Percentiles rank a stretch among this genome's conserved stretches.
phyloP scores from a whole-genome alignment of 2,797 vertebrate species.

The Argyrosomus regius region DNA sequence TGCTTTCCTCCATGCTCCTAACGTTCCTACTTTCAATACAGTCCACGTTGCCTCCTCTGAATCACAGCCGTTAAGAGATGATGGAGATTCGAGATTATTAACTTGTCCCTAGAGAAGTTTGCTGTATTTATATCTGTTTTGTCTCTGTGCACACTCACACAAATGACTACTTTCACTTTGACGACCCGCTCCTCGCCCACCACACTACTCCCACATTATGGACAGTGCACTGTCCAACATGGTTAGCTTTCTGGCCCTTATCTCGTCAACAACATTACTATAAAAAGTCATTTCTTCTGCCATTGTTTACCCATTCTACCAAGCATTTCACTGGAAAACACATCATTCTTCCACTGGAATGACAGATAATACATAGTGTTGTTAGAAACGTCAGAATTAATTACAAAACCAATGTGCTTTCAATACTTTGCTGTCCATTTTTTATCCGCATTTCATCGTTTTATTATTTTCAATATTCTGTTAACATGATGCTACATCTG shows the following conservation, averaged over 20 bases:
- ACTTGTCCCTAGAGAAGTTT: no score
- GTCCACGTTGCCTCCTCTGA: not conserved
- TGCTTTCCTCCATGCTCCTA: not conserved
- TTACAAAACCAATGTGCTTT: not conserved
- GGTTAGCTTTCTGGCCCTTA: not conserved
- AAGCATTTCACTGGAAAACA: not conserved
- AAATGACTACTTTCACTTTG: not conserved
- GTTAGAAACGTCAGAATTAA: not conserved
- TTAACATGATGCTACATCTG: no score
- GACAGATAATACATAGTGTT: not conserved
- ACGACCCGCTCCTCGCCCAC: not conserved
- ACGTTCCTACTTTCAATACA: not conserved
- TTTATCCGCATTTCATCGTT: not conserved
- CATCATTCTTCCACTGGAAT: not conserved
- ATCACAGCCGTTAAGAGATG: not conserved
- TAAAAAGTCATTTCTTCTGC: conserved; percentile 4
- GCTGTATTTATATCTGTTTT: no score
- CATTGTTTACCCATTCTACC: not conserved
- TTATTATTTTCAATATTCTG: not conserved
- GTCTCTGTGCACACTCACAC: not conserved
- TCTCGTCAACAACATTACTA: conserved; percentile 11
- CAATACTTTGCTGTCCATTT: not conserved
- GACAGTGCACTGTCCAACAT: no score
- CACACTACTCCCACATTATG: no score
- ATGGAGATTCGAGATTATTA: not conserved